phyloP scores from a whole-genome alignment of 2,797 vertebrate genomes.

The Sebastolobus alascanus region DNA sequence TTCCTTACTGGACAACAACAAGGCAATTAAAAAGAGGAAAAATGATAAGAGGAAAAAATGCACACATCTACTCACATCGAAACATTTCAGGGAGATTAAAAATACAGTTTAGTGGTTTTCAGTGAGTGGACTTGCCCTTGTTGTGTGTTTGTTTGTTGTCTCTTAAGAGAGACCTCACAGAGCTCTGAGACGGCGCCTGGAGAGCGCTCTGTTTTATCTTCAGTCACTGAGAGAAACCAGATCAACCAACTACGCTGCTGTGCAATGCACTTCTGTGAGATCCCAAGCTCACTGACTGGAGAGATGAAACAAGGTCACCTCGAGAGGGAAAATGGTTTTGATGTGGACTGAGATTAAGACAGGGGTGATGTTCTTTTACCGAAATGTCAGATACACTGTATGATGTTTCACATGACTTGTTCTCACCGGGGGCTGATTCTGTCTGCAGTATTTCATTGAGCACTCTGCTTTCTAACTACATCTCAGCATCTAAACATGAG shows the following conservation, averaged over 20 bases:
- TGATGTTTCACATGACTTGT: background rate
- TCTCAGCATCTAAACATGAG: background rate
- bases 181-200: conserved; percentile 11
- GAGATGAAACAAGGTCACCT: conserved; percentile 23
- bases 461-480: background rate
- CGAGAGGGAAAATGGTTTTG: conserved; percentile 3
- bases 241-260: conserved; percentile 15
- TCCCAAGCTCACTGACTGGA: background rate
- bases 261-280: background rate
- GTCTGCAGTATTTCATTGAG: background rate
- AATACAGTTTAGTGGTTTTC: conserved; percentile 1
- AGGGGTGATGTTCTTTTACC: background rate
- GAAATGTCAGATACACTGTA: background rate
- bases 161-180: conserved; percentile 35
- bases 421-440: background rate
- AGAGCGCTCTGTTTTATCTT: conserved; percentile 31
- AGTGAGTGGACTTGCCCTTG: conserved; percentile 18
- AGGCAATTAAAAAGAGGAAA: background rate
- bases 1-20: background rate
- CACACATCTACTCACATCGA: background rate
- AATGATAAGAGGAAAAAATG: background rate
- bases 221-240: conserved; percentile 24
- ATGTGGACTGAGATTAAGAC: conserved; percentile 1
- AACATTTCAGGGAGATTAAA: conserved; percentile 9
- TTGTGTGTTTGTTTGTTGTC: conserved; percentile 38